Evolutionary conservation across 2,888 invertebrate species (phyloP), one percentile per base, ranked within the genome.

Genomic region (Pollenia labialis): DNA sequence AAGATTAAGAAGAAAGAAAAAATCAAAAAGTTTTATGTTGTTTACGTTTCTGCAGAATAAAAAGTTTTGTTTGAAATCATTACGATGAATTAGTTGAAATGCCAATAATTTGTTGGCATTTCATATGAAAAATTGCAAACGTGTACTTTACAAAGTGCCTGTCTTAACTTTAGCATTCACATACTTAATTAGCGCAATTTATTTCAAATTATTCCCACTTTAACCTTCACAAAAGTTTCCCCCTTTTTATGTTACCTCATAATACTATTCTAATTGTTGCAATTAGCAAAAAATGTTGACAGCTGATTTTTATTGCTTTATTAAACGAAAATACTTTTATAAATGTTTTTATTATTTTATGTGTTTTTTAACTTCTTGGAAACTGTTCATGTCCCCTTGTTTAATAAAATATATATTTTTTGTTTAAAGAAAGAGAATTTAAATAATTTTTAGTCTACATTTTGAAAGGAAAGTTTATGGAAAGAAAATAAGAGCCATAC

Each of bases 261-360:
- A 8, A 32, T 10, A 2, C 14, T 54, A 1, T 66, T 11, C 8
- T n/a, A 46, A 40, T 66, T 58, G 3, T 56, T 46, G n/a, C 69
- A 74, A 60, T 60, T 58, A 60, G 58, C 71, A 56, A 32, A 32
- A 32, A 52, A 40, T 66, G 40, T 74, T 74, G 18, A 42, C 75
- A 58, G 48, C 58, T 75, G 74, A 74, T 58, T 56, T 81, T 74
- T 56, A 74, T 32, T 58, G 66, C 40, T n/a, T 50, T 58, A 50
- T 23, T 58, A 54, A 54, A 76, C 32, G 4, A 60, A 75, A 82
- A 82, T 54, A 52, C 32, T 32, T 32, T 32, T 32, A 32, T 32
- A 32, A 32, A 32, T 32, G 6, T 32, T 32, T 60, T 75, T 42
- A 60, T 75, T 42, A 60, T 75, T 68, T 60, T 60, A 82, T 42